A percentile compares a stretch with the other conserved stretches of the same genome.
These are phyloP conservation scores for Epizoanthus scotinus DNA, from an alignment of 92 coral and sea anemone species.

Conservation along the genomic window DNA sequence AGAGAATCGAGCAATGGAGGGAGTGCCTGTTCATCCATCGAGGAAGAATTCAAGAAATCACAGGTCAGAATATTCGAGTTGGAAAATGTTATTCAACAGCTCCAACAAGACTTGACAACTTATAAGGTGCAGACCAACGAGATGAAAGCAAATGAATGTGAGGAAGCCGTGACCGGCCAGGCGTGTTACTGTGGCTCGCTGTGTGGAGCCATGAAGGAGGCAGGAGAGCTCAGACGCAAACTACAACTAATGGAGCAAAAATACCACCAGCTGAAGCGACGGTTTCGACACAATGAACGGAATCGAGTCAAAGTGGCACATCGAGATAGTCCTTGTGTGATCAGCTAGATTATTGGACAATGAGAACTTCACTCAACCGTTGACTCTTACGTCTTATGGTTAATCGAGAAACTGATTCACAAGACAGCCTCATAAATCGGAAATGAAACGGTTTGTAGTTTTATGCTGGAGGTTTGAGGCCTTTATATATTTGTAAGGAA, in stretches of 20 bases:
- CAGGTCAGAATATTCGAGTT: slow-evolving; percentile 73
- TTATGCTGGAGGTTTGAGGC: too few species aligned
- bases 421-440: slow-evolving; percentile 4
- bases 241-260: slow-evolving; percentile 87
- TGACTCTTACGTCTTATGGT: background rate
- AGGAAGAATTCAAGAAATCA: slow-evolving; percentile 78
- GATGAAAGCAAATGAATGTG: slow-evolving; percentile 27
- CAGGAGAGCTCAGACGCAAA: slow-evolving; percentile 83
- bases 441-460: background rate
- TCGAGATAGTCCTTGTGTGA: slow-evolving; percentile 83
- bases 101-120: slow-evolving; percentile 69
- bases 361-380: background rate
- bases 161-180: slow-evolving; percentile 47
- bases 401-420: background rate
- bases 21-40: slow-evolving; percentile 60
- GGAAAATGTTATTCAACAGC: slow-evolving; percentile 77
- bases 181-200: slow-evolving; percentile 90
- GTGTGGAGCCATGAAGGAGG: slow-evolving; percentile 97
- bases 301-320: slow-evolving; percentile 82
- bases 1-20: slow-evolving; percentile 32
- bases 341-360: slow-evolving; percentile 49
- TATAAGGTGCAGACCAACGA: slow-evolving; percentile 59
- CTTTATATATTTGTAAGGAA: too few species aligned
- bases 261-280: slow-evolving; percentile 70
- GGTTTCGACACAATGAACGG: slow-evolving; percentile 69